Evolutionary conservation across 2,797 vertebrate species (phyloP), one percentile per base, ranked within the genome.

Genomic region (Scomberomorus guttatus): DNA sequence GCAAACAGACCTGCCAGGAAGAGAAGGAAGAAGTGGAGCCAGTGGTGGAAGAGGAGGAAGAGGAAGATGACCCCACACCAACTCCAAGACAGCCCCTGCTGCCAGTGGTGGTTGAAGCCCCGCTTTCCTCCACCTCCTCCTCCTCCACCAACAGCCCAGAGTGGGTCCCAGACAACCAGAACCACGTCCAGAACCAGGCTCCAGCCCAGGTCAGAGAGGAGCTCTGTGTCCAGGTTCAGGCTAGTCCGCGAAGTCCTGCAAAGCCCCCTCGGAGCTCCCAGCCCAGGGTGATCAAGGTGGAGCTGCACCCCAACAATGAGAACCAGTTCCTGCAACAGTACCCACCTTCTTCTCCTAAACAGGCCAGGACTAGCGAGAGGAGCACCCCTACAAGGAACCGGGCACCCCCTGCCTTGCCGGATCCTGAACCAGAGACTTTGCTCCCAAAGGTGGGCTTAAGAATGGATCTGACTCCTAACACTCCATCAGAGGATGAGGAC

Each of bases 401-500:
- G 82, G 92, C 3, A 10, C 90, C 75, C 88, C 94, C 75, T 92
- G 22, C 94, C 0, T 95, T 94, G 0, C 95, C 95, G 20, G 97
- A 96, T 75, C 95, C 96, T 0, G 96, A 96, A 82, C 95, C 95
- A 71, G 96, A 97, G 87, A 96, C 95, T 12, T 96, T 96, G 48
- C 94, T 96, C 22, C 97, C 96, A 3, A 97, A 96, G 93, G 97
- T 97, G 0, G 97, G 96, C 9, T 95, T 97, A 64, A 98, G 96
- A 88, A 97, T 97, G 48, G 97, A 98, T 46, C 93, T 97, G 29
- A 97, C 96, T 0, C 95, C 98, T 7, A 96, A 98, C 14, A 95
- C 96, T 52, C 92, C 93, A 51, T 98, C 93, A n/a, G 95, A 94
- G 0, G 98, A 99, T 12, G 98, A 99, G 88, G 98, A 99, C 83